Evolutionary conservation across 1,140 invertebrate species (phyloP).

Genomic region (Drosophila trapezifrons): DNA sequence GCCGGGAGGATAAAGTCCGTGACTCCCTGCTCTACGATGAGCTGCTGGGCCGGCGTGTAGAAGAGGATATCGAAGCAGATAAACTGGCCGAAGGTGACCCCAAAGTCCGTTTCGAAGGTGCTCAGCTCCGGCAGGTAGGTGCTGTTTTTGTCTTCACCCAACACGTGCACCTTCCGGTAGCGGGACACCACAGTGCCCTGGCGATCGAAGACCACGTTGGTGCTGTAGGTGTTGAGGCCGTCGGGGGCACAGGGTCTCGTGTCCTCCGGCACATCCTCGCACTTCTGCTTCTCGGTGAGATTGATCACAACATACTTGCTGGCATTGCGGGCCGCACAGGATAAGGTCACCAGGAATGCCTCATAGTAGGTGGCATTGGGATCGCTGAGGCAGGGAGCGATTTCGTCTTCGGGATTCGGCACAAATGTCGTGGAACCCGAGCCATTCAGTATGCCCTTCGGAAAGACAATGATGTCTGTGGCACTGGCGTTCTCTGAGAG

Average conservation of each 20-base stretch:
- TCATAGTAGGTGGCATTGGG: constrained; percentile 38
- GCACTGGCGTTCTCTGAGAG: constrained; percentile 45
- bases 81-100: constrained; percentile 91
- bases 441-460: constrained; percentile 87
- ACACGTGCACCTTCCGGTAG: constrained; percentile 91
- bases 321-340: constrained; percentile 62
- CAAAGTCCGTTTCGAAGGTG: constrained; percentile 91
- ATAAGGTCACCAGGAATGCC: constrained; percentile 59
- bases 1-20: constrained; percentile 89
- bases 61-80: constrained; percentile 93
- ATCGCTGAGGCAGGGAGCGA: constrained; percentile 59
- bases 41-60: constrained; percentile 85
- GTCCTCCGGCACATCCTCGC: constrained; percentile 80
- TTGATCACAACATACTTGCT: constrained; percentile 89
- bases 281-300: constrained; percentile 87
- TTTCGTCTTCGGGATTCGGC: constrained; percentile 40
- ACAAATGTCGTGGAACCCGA: constrained; percentile 49
- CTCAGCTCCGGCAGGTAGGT: constrained; percentile 83
- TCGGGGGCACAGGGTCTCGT: constrained; percentile 75
- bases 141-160: constrained; percentile 84
- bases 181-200: constrained; percentile 86
- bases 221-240: constrained; percentile 87
- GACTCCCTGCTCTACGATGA: constrained; percentile 82
- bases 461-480: constrained; percentile 93
- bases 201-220: constrained; percentile 89